Evolutionary conservation across 2,797 vertebrate species (phyloP).

Genomic region (Clamator glandarius): DNA sequence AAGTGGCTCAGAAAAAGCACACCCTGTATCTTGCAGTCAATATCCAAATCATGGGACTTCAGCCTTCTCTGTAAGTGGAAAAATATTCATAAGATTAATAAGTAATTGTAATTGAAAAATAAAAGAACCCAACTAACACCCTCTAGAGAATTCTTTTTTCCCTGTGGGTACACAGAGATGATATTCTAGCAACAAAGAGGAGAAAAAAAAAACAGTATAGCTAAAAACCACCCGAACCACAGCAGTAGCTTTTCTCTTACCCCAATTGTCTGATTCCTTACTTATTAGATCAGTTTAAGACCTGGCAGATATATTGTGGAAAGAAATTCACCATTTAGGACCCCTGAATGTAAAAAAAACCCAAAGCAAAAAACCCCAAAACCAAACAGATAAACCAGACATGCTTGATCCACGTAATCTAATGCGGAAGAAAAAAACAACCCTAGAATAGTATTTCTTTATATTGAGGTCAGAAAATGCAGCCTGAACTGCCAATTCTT

Average conservation of each 20-base stretch:
- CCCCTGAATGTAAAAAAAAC: background rate
- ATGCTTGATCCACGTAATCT: background rate
- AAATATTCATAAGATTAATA: background rate
- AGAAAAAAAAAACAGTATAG: background rate
- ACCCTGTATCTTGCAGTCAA: background rate
- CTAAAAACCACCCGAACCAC: background rate
- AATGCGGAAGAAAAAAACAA: background rate
- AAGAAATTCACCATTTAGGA: background rate
- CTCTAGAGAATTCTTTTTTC: background rate
- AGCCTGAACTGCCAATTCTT: background rate
- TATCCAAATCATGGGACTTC: background rate
- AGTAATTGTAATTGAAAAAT: accelerated
- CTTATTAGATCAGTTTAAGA: background rate
- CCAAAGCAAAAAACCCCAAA: too few relatives aligned
- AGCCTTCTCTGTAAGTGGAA: background rate
- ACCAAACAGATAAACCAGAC: background rate
- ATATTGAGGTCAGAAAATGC: background rate
- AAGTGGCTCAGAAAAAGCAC: background rate
- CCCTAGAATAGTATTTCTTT: background rate
- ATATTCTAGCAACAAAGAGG: background rate
- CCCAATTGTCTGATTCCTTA: background rate
- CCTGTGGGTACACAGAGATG: accelerated
- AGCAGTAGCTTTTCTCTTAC: background rate
- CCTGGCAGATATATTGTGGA: background rate
- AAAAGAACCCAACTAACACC: background rate